Evolutionary conservation across 2,113 vertebrate species (phyloP).

Genomic region (Serilophus lunatus): DNA sequence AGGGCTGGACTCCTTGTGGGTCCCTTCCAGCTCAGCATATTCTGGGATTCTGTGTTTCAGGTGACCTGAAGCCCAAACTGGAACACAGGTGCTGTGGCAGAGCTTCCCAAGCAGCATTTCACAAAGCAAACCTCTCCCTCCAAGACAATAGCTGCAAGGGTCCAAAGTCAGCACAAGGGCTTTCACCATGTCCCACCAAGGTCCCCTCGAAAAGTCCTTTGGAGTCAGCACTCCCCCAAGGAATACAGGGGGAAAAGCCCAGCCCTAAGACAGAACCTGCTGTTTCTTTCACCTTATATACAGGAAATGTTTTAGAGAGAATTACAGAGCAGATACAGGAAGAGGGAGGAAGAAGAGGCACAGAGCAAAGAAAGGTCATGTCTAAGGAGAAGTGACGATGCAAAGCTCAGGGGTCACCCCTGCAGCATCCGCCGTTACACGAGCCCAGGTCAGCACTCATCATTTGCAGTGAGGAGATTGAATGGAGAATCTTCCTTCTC

Average conservation of each 20-base stretch:
- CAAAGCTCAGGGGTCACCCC: not conserved
- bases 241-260: fast-evolving
- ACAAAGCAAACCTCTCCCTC: not conserved
- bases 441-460: not conserved
- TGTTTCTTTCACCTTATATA: not conserved
- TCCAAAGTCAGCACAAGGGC: not conserved
- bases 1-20: not conserved
- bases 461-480: not conserved
- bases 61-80: not conserved
- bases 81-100: not conserved
- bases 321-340: not conserved
- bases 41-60: not conserved
- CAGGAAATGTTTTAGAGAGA: not conserved
- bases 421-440: fast-evolving
- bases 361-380: not conserved
- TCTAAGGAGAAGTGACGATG: not conserved
- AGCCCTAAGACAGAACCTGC: not conserved
- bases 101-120: not conserved
- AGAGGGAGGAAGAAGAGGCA: not conserved
- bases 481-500: not conserved
- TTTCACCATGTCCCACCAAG: not conserved
- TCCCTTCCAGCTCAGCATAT: not conserved
- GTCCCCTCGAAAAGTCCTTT: not conserved
- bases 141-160: not conserved
- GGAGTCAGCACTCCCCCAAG: not conserved